Evolutionary conservation across 2,113 vertebrate genomes (phyloP), one percentile per base, ranked within the genome.

Genomic region (Cryptotis parvus): DNA sequence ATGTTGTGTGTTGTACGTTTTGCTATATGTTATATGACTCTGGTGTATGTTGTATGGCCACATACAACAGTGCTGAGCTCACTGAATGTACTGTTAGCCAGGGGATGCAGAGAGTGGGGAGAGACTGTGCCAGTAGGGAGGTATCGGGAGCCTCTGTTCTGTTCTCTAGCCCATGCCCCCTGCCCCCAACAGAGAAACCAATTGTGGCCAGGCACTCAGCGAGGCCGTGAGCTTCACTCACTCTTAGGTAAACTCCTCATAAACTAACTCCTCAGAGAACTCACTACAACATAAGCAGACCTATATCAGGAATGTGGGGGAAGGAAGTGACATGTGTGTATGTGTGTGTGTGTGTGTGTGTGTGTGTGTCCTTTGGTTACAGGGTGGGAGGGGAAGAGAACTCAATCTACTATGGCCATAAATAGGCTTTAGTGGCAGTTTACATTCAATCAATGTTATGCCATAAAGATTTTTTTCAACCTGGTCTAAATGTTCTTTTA

Each of bases 301-400:
- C 6, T 83, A 14, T 63, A 43, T 31, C 39, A 66, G 3, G 6
- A 52, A 41, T 43, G n/a, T 29, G 3, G 39, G 4, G 37, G 39
- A 90, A n/a, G 39, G 14, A 66, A 74, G 18, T 61, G 0, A 79
- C 16, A 31, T 8, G 43, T 24, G 2, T 31, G 55, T 10, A n/a
- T n/a, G 0, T 58, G 15, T 22, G 18, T 58, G 20, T 20, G 20
- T 18, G 55, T 35, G 2, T 45, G 5, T 37, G 20, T 69, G 29
- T 63, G 43, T 76, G 58, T 87, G 43, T 89, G 91, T 77, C 74
- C 52, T 43, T n/a, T n/a, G n/a, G n/a, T n/a, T n/a, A n/a, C n/a
- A 58, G 9, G 73, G 2, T 3, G 2, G 3, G 22, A 65, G 15
- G 15, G 5, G 75, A 10, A 93, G 72, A 24, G 9, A 15, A 39